Conservation (phyloP, 2,888 invertebrate genomes). For the Ypsolopha sequella region DNA sequence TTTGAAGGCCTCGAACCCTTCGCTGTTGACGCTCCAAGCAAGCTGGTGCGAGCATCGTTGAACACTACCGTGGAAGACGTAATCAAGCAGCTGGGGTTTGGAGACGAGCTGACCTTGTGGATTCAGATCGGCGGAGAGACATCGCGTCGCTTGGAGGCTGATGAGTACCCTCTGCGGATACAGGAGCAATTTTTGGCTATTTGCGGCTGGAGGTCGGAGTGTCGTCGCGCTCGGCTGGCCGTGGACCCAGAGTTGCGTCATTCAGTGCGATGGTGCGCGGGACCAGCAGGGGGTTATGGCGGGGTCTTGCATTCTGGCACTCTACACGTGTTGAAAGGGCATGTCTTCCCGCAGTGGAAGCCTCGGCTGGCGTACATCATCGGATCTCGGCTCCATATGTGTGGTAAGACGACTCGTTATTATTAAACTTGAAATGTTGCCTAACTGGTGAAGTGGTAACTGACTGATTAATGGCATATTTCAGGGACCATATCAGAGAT, state of each 20-base stretch:
- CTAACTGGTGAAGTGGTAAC: not conserved
- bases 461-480: slow-evolving; percentile 7
- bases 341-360: slow-evolving; percentile 79
- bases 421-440: not conserved
- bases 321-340: slow-evolving; percentile 73
- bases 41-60: slow-evolving; percentile 68
- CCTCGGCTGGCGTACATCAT: slow-evolving; percentile 70
- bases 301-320: slow-evolving; percentile 59
- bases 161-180: slow-evolving; percentile 70
- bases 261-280: slow-evolving; percentile 72
- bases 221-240: slow-evolving; percentile 71
- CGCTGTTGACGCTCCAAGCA: slow-evolving; percentile 61
- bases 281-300: slow-evolving; percentile 63
- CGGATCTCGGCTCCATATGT: slow-evolving; percentile 72
- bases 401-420: slow-evolving; percentile 31
- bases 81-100: slow-evolving; percentile 58
- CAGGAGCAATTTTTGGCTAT: slow-evolving; percentile 73
- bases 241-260: slow-evolving; percentile 76
- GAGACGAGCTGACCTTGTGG: slow-evolving; percentile 62
- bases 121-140: slow-evolving; percentile 69
- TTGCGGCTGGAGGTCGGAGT: slow-evolving; percentile 71
- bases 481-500: slow-evolving; percentile 50
- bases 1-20: slow-evolving; percentile 69
- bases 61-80: slow-evolving; percentile 70
- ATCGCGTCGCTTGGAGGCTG: slow-evolving; percentile 62